Base-by-base conservation (phyloP, 2,888 invertebrate genomes). In the Scaptomyza caliginosa region DNA sequence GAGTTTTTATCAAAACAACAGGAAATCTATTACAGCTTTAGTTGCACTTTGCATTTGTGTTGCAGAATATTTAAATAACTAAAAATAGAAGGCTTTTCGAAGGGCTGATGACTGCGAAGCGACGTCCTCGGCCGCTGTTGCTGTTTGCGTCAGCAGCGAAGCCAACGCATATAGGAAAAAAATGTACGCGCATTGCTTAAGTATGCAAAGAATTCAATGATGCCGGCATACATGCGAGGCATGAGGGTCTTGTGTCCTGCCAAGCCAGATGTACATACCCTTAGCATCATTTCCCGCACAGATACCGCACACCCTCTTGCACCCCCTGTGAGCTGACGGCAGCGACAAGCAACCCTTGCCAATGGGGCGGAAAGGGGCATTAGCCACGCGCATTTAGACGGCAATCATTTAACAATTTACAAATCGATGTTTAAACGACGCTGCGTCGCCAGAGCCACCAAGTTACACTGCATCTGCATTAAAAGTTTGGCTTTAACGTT, bases 381-480 rank as follows among this genome's bases (percentile, higher is more conserved):
- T 84, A 79, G 84, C 76, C 46, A 82, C 85, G 88, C 84, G 81
- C 85, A 82, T 88, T 88, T 88, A 86, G 83, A 75, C 79, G 72
- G 82, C 82, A 88, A 90, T 90, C 89, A 78, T 86, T 86, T 87
- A 81, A 82, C 89, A 88, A 89, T 89, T 89, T 86, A 83, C 89
- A 89, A 90, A 90, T 90, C 89, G 89, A 88, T 86, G 76, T 88
- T 90, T 90, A 89, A 89, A 80, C 86, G 82, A 74, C 75, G 69
- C 76, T 36, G 45, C 64, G 30, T 21, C 6, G 49, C 21, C n/a
- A n/a, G n/a, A n/a, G n/a, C n/a, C 48, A 16, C 70, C 55, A 46
- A 55, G 28, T 55, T 50, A 54, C 57, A 54, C 64, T 65, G 65
- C 71, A 69, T 69, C 54, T 58, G 72, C 72, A 74, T 74, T 69